Percentiles rank a stretch among this genome's conserved stretches.
Conservation (phyloP, 2,888 invertebrate genomes). For the Pandemis corylana region DNA sequence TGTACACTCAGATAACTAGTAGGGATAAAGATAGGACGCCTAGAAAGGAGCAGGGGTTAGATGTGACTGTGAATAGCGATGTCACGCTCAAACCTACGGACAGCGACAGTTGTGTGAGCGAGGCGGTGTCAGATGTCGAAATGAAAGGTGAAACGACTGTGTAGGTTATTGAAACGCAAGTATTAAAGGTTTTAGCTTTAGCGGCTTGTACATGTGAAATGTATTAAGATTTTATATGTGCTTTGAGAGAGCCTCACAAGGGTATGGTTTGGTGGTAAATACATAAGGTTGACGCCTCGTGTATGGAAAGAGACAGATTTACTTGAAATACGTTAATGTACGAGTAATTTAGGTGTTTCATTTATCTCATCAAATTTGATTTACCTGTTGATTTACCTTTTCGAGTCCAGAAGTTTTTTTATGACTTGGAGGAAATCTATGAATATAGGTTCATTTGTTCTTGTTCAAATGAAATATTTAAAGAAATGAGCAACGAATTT, state of each 20-base stretch:
- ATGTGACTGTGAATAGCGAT: slow-evolving; percentile 76
- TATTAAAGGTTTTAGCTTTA: slow-evolving; percentile 21
- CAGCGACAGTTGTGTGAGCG: slow-evolving; percentile 81
- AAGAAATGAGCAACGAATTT: no score
- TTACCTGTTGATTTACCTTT: background rate
- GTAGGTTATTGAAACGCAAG: slow-evolving; percentile 46
- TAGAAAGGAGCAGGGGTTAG: slow-evolving; percentile 65
- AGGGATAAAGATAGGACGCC: slow-evolving; percentile 67
- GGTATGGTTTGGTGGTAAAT: background rate
- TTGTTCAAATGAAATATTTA: no score
- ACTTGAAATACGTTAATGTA: no score
- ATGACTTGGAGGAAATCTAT: background rate
- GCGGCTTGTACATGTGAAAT: slow-evolving; percentile 31
- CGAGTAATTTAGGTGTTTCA: no score
- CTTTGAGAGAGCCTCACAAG: background rate
- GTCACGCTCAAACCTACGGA: slow-evolving; percentile 74
- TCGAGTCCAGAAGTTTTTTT: background rate
- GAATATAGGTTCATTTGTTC: no score
- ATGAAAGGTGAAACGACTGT: slow-evolving; percentile 76
- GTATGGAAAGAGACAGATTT: no score
- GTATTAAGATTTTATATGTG: background rate
- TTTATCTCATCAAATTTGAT: no score
- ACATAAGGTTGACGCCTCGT: background rate
- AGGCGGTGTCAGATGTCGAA: slow-evolving; percentile 73
- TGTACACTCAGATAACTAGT: slow-evolving; percentile 88